A percentile compares a stretch with the other conserved stretches of the same genome.
phyloP scores from a whole-genome alignment of 2,797 vertebrate genomes.

The Arremon brunneinucha region DNA sequence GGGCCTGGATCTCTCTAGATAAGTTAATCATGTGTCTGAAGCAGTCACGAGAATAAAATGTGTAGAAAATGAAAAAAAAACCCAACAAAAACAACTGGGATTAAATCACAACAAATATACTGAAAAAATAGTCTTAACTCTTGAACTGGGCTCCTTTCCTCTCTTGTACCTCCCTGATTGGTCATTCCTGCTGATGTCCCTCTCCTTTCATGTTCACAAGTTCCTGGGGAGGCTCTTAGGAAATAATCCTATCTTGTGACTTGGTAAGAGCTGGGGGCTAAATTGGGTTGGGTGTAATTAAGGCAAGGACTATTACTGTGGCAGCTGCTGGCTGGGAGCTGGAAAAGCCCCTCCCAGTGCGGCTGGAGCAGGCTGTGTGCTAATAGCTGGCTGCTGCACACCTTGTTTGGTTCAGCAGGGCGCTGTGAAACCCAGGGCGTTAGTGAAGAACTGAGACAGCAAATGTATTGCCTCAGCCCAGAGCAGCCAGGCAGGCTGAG shows the following conservation, averaged over 20 bases:
- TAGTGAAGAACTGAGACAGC: background rate
- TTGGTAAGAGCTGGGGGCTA: background rate
- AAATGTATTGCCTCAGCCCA: background rate
- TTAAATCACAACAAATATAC: background rate
- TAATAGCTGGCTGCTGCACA: background rate
- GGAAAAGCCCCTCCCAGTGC: background rate
- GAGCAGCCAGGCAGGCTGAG: background rate
- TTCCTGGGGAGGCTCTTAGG: background rate
- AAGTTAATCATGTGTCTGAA: background rate
- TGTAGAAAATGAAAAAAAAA: background rate
- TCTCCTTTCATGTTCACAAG: background rate
- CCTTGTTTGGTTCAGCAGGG: background rate
- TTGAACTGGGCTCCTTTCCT: background rate
- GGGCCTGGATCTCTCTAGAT: background rate
- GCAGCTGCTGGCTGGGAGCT: background rate
- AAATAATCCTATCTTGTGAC: background rate
- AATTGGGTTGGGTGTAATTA: background rate
- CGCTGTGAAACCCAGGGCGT: background rate
- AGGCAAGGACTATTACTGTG: background rate
- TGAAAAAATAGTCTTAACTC: background rate
- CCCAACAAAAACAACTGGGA: background rate
- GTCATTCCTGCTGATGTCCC: background rate
- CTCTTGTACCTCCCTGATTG: rapidly evolving
- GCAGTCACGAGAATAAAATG: background rate
- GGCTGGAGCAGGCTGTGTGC: background rate